Base-by-base conservation (phyloP, 2,888 invertebrate species). In the Ormyrus rosae region DNA sequence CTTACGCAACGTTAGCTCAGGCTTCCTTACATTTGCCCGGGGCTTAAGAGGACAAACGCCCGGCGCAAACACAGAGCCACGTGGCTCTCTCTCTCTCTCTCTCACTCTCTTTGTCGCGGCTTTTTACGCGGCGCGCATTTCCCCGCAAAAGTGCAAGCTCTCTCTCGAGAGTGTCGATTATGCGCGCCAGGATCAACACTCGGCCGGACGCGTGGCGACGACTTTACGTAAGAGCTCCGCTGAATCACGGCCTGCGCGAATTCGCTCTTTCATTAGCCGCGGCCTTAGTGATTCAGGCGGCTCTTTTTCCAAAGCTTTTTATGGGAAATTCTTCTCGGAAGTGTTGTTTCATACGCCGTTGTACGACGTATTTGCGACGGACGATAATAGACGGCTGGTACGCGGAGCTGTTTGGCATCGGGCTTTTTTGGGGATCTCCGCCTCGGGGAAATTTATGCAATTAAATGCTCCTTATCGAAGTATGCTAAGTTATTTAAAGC, bases 181-280 rank as follows among this genome's bases (percentile, higher is more conserved):
- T 79, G 8, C 69, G 56, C 50, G 46, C 46, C 63, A 53, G 64
- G 63, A 73, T 68, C 68, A 78, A 79, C 74, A 70, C 74, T 58
- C 56, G 51, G 11, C 13, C 60, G n/a, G 48, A 55, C 50, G 13
- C 34, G 70, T 51, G 58, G 55, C 53, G 69, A 64, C 58, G 69
- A 70, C 74, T 74, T 79, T 79, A 69, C 69, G 70, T 74, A 79
- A 79, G 56, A 73, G 34, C 34, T 4, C 73, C 19, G 48, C 51
- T 74, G 79, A 79, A 69, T 74, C 69, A 74, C 51, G 9, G 13
- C 9, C n/a, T 13, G 76, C 19, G 51, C 58, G 64, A 51, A 65
- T 74, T 70, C n/a, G 53, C 75, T 70, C 34, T 69, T 80, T 79
- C 69, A 64, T 64, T 69, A 65, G 63, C 63, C 19, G 34, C n/a